Evolutionary conservation across 2,888 invertebrate species (phyloP), one percentile per base, ranked within the genome.

Genomic region (Meteorus cinctellus): DNA sequence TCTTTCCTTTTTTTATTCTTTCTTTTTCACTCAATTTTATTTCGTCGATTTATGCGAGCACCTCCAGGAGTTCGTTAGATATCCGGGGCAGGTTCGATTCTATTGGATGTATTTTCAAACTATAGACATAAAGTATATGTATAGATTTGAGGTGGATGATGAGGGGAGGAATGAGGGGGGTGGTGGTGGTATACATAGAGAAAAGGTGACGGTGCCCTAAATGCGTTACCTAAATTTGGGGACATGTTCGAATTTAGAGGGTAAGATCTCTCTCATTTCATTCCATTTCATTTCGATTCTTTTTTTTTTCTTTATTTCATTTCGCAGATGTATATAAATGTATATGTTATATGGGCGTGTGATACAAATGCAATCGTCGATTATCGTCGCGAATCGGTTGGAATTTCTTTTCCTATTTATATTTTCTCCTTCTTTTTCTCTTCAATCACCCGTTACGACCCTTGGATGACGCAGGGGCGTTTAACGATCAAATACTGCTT

Each of bases 31-130:
- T 76, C 75, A 36, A 51, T 78, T 70, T 55, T 55, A 19, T 77
- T 77, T 41, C 8, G 67, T 72, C 84, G 83, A 86, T 86, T 85
- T 84, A 83, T 86, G 81, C 79, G 76, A 51, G 66, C 34, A 69
- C 74, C 74, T 59, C 77, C 70, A 63, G 78, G 81, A 82, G 82
- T 80, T 82, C 80, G 81, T 75, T 77, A 75, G 79, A 80, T 82
- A 84, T 84, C 84, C 82, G 80, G 82, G 80, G 78, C 78, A 78
- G 78, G 74, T 75, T 79, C 79, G 78, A 81, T 78, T 74, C 78
- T 77, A 75, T 77, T 73, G 74, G 51, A 59, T 66, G 29, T 65
- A 41, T 31, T 55, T 69, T 69, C 74, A 76, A 51, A 60, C 31
- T 59, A 72, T 65, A 74, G 66, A 66, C 72, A 66, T 77, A 70